Conservation (phyloP, 2,797 vertebrate species). For the Scarus forsteni region DNA sequence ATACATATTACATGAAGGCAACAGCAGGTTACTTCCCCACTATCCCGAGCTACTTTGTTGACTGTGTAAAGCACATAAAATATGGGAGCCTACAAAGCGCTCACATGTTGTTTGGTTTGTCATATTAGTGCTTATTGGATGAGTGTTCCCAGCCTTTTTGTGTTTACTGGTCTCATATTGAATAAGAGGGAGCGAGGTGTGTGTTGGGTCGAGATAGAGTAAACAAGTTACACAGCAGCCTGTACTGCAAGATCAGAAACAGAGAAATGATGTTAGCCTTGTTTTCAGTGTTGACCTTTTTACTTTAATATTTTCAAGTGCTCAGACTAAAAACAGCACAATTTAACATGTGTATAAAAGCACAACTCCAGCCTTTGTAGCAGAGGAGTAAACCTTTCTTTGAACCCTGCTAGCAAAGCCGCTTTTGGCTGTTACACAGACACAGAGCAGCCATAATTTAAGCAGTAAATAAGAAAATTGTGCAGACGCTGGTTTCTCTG, state of each 20-base stretch:
- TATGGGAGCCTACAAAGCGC: background rate
- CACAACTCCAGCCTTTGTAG: conserved; percentile 37
- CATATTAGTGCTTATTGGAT: conserved; percentile 14
- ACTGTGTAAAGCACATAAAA: conserved; percentile 21
- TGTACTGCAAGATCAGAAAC: conserved; percentile 5
- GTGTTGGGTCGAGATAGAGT: background rate
- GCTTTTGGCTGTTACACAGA: conserved; percentile 12
- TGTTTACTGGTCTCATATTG: conserved; percentile 23
- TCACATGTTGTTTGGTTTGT: conserved; percentile 34
- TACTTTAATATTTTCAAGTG: conserved; percentile 28
- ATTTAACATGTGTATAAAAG: conserved; percentile 35
- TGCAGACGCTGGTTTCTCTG: conserved; percentile 20
- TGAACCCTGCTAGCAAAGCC: conserved; percentile 47
- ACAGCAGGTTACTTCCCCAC: conserved; percentile 38
- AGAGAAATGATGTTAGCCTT: background rate
- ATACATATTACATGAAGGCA: conserved; percentile 56
- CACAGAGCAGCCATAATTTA: conserved; percentile 22
- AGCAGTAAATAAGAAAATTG: conserved; percentile 33
- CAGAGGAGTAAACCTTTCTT: conserved; percentile 45
- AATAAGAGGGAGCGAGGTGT: conserved; percentile 6
- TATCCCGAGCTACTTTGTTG: conserved; percentile 42
- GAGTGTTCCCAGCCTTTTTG: background rate
- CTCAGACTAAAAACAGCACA: conserved; percentile 7
- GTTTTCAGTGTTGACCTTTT: conserved; percentile 11
- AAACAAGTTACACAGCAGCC: background rate